Evolutionary conservation across 2,113 vertebrate species (phyloP).

Genomic region (Caretta caretta): DNA sequence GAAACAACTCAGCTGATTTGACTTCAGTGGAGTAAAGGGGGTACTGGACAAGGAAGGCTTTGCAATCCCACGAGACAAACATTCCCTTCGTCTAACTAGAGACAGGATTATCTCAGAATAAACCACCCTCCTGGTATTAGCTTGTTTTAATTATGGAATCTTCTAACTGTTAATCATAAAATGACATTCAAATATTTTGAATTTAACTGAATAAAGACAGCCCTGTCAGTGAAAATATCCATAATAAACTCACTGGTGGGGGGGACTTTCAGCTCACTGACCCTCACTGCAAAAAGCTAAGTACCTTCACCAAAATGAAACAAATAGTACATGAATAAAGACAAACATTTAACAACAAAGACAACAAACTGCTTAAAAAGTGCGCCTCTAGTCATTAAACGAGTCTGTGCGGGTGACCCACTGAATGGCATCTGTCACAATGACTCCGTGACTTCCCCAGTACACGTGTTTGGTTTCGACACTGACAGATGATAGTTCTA

Average conservation of each 20-base stretch:
- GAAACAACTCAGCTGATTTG: constrained; percentile 51
- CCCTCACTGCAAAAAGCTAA: constrained; percentile 36
- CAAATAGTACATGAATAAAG: constrained; percentile 58
- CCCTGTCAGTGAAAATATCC: constrained; percentile 66
- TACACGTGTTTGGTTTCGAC: neutral
- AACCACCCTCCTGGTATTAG: constrained; percentile 24
- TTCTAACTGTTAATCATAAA: constrained; percentile 37
- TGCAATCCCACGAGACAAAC: neutral
- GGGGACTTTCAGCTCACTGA: constrained; percentile 50
- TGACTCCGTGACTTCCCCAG: constrained; percentile 13
- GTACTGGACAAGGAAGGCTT: neutral
- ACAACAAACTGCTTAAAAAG: neutral
- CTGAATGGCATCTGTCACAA: constrained; percentile 54
- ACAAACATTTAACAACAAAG: constrained; percentile 61
- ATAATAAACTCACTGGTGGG: constrained; percentile 59
- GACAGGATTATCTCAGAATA: constrained; percentile 32
- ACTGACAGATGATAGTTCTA: neutral
- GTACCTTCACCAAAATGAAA: constrained; percentile 43
- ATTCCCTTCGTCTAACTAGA: constrained; percentile 24
- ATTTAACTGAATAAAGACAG: constrained; percentile 53
- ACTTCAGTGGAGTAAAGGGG: constrained; percentile 18
- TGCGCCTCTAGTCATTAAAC: constrained; percentile 10
- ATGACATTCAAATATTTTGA: constrained; percentile 56
- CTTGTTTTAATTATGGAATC: constrained; percentile 45
- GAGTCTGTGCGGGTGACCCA: constrained; percentile 12